phyloP scores from a whole-genome alignment of 2,113 vertebrate genomes.

The Setophaga kirtlandii region DNA sequence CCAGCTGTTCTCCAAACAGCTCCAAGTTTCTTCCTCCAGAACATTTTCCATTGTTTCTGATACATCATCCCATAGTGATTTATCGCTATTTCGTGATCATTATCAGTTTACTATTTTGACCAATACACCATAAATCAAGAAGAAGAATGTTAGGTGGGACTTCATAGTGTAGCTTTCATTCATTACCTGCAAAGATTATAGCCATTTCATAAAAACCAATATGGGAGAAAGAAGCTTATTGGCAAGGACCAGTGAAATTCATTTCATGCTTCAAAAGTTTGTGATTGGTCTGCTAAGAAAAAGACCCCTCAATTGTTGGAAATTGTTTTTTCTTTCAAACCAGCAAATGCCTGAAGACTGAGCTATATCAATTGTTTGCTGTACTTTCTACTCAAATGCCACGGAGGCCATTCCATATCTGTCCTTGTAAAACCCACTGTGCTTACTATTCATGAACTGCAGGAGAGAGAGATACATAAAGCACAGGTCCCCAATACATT shows the following conservation, averaged over 20 bases:
- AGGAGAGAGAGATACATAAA: constrained; percentile 19
- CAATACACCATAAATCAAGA: constrained; percentile 77
- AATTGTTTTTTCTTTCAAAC: constrained; percentile 74
- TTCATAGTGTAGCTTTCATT: constrained; percentile 75
- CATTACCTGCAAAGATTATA: constrained; percentile 79
- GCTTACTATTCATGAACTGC: constrained; percentile 65
- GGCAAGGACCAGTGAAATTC: constrained; percentile 74
- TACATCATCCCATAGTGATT: constrained; percentile 61
- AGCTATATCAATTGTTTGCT: constrained; percentile 57
- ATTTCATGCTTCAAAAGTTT: constrained; percentile 85
- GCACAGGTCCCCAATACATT: neutral
- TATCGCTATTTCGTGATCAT: constrained; percentile 59
- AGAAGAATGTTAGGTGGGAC: constrained; percentile 74
- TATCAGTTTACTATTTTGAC: constrained; percentile 79
- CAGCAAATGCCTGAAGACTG: constrained; percentile 43
- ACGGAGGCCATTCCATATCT: constrained; percentile 23
- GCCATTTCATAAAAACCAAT: constrained; percentile 78
- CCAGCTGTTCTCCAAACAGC: constrained; percentile 8
- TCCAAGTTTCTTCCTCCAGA: constrained; percentile 47
- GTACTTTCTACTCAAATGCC: constrained; percentile 37
- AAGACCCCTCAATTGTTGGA: constrained; percentile 55
- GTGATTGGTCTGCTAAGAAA: constrained; percentile 71
- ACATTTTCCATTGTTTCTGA: constrained; percentile 63
- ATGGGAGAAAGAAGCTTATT: constrained; percentile 74
- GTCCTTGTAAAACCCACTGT: constrained; percentile 61